These are phyloP conservation scores for Drosophila robusta DNA, from an alignment of 2,888 invertebrate species.

Conservation along the genomic window DNA sequence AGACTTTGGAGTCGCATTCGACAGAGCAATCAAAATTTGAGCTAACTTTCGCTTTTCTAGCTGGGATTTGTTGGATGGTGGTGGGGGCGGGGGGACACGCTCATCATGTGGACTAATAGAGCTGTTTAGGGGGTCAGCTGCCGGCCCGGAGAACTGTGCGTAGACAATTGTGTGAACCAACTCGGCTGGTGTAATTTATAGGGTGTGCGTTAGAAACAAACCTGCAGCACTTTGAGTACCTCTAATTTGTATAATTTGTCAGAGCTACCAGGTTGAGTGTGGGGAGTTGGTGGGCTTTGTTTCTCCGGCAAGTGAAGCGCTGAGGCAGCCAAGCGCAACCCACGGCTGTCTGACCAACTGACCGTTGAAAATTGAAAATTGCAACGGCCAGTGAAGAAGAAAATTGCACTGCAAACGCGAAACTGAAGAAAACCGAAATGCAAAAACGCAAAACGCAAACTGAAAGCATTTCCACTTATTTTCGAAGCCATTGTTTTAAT, in stretches of 20 bases:
- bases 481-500: conserved; percentile 69
- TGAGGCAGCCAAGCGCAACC: conserved; percentile 56
- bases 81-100: conserved; percentile 17
- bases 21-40: conserved; percentile 43
- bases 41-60: conserved; percentile 71
- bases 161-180: conserved; percentile 57
- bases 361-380: conserved; percentile 82
- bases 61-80: neutral
- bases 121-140: conserved; percentile 45
- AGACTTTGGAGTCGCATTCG: conserved; percentile 30
- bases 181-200: conserved; percentile 20
- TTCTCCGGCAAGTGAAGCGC: conserved; percentile 7
- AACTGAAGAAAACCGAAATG: conserved; percentile 43
- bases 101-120: conserved; percentile 50
- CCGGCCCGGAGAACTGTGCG: too few relatives aligned
- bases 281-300: conserved; percentile 10
- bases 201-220: conserved; percentile 67
- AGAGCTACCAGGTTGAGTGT: conserved; percentile 43
- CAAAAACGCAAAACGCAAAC: conserved; percentile 49
- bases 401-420: conserved; percentile 69
- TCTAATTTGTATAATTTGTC: conserved; percentile 74
- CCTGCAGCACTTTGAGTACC: conserved; percentile 58
- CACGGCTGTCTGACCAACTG: conserved; percentile 74
- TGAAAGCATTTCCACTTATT: conserved; percentile 62
- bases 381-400: conserved; percentile 80